These are phyloP conservation scores for Drosophila robusta DNA, from an alignment of 2,888 invertebrate genomes.

Conservation along the genomic window DNA sequence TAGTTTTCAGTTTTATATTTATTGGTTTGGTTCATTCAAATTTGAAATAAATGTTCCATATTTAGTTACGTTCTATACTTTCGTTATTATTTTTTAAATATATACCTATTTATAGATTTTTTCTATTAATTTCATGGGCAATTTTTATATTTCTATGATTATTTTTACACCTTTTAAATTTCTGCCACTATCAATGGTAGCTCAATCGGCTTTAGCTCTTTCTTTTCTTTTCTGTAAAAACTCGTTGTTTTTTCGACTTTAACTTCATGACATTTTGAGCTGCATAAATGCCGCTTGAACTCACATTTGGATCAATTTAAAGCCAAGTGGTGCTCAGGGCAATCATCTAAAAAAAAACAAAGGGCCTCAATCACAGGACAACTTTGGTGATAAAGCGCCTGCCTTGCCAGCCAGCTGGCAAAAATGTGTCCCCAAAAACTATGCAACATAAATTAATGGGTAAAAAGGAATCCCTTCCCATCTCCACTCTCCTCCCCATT, in stretches of 20 bases:
- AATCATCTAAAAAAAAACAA: conserved; percentile 26
- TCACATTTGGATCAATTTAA: conserved; percentile 16
- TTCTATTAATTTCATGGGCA: too few relatives aligned
- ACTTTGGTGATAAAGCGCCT: conserved; percentile 32
- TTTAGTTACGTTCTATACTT: too few relatives aligned
- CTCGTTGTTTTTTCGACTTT: background rate
- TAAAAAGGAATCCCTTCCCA: conserved; percentile 43
- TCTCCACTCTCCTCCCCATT: background rate
- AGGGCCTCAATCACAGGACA: conserved; percentile 29
- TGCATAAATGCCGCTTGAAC: conserved; percentile 21
- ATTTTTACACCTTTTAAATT: too few relatives aligned
- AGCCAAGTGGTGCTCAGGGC: conserved; percentile 30
- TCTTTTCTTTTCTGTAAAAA: background rate
- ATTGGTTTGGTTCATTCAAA: too few relatives aligned
- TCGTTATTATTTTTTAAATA: too few relatives aligned
- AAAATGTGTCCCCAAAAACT: conserved; percentile 46
- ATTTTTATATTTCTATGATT: too few relatives aligned
- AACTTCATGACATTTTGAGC: conserved; percentile 1
- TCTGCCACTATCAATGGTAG: too few relatives aligned
- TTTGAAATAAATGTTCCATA: too few relatives aligned
- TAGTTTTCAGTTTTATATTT: too few relatives aligned
- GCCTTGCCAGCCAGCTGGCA: conserved; percentile 37
- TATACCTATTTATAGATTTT: too few relatives aligned
- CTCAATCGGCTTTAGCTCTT: background rate
- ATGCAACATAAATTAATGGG: conserved; percentile 71